Evolutionary conservation across 2,797 vertebrate genomes (phyloP), one percentile per base, ranked within the genome.

Genomic region (Myotis pilosus): DNA sequence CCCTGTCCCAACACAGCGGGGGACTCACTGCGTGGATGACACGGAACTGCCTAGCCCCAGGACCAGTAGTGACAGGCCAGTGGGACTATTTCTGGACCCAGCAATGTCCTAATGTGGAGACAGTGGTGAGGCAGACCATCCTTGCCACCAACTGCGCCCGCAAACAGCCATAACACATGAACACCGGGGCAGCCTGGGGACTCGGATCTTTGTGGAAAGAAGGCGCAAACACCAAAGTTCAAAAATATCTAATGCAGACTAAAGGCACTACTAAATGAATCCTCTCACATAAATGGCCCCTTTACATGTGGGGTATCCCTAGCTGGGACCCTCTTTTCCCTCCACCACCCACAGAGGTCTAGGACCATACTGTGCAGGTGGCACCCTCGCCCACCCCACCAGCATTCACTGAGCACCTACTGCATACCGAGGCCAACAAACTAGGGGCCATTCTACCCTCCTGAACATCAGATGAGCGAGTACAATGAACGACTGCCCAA

Each of bases 401-500:
- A 60, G 30, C 28, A 36, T 33, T 83, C 25, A 64, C 66, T 28
- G 44, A 75, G 51, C 1, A 0, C 68, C 72, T 22, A 25, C 44
- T 47, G 6, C 8, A 1, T n/a, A 28, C n/a, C 20, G 33, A 81
- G 71, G 69, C 83, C 0, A 1, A 64, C 51, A 38, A 28, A 22
- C 7, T 2, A 57, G 33, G 64, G 28, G 20, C 36, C 41, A 44
- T 25, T 44, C 30, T 6, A 17, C 23, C 76, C 66, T 36, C 55
- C 28, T 0, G 0, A 33, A 44, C 51, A 41, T 25, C n/a, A 1
- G 25, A 28, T 60, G 11, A 28, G 8, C 22, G 20, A 28, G 66
- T 25, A 49, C 15, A 30, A 20, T 16, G 66, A n/a, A 38, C 4
- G 23, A 8, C 41, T 76, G 64, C 25, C 78, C 3, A 16, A 22